Base-by-base conservation (phyloP, 2,888 invertebrate species). In the Palloptera scutellata region DNA sequence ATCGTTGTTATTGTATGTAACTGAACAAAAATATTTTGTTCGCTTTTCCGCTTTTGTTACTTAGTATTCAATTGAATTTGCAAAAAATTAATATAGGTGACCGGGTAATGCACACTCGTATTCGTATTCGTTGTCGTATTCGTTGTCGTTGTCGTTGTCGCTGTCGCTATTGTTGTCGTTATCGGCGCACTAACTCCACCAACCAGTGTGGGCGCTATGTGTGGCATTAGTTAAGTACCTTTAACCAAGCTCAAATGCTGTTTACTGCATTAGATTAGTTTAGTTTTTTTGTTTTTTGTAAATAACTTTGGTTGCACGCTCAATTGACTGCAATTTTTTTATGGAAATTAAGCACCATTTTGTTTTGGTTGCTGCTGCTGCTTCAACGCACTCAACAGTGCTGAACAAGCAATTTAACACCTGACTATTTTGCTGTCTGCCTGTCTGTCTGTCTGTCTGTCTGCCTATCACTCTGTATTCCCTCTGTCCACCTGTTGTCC, bases 81-180 rank as follows among this genome's bases (percentile, higher is more conserved):
- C n/a, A 17, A 45, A 4, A 41, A n/a, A 59, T 40, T 60, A 51
- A 70, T 64, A 64, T 72, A 51, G 72, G 72, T 69, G 66, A 70
- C 69, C 51, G 69, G 72, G 72, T 70, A 66, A 72, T 65, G 60
- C 67, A 67, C 63, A 63, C 66, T 69, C 64, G 48, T 61, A 58
- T 48, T 58, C 62, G 59, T 53, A 57, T 30, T 20, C 61, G 45
- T 17, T 61, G 63, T 57, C 66, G 71, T n/a, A n/a, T n/a, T n/a
- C n/a, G 48, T 61, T 61, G 54, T 58, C 62, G 59, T 53, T 61
- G 43, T 20, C 61, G 45, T 17, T 61, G 63, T 57, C 66, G 71
- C 64, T 70, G 64, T 63, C 67, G 67, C 61, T 64, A 64, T 59
- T 71, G 55, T 64, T 67, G 64, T 66, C 45, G 67, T 48, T 54